These are phyloP conservation scores for Liopterus haemorrhoidalis DNA, from an alignment of 2,888 invertebrate species.

Conservation along the genomic window DNA sequence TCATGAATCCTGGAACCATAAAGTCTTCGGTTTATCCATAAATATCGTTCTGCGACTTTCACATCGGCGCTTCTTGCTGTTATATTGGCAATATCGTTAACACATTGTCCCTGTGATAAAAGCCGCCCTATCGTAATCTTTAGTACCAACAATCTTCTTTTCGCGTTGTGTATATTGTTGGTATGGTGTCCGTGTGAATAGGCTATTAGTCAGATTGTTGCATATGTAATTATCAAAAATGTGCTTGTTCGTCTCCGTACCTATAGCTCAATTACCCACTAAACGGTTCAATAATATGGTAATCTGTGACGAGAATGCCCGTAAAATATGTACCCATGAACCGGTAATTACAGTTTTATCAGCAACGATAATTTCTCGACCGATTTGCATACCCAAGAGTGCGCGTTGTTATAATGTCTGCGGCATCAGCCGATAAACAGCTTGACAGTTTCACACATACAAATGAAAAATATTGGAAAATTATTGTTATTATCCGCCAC, in stretches of 20 bases:
- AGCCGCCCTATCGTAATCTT: no score
- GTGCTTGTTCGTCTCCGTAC: neutral
- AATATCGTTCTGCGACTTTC: no score
- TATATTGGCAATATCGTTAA: no score
- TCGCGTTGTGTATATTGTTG: no score
- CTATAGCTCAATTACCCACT: conserved; percentile 14
- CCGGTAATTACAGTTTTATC: conserved; percentile 18
- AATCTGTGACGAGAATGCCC: conserved; percentile 13
- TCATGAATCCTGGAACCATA: no score
- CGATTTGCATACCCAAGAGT: conserved; percentile 13
- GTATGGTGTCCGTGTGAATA: no score
- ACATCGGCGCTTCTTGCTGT: no score
- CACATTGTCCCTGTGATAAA: no score
- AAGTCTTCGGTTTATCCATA: no score
- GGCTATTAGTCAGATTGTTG: no score
- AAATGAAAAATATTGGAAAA: conserved; percentile 27
- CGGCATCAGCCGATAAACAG: conserved; percentile 11
- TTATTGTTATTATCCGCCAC: conserved; percentile 31
- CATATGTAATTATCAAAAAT: no score
- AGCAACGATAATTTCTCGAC: conserved; percentile 10
- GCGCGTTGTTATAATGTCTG: neutral
- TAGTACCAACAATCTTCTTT: no score
- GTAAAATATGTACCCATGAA: conserved; percentile 15
- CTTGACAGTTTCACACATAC: conserved; percentile 25
- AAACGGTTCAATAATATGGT: conserved; percentile 20